phyloP scores from a whole-genome alignment of 2,888 invertebrate genomes.

The Timandra comae region DNA sequence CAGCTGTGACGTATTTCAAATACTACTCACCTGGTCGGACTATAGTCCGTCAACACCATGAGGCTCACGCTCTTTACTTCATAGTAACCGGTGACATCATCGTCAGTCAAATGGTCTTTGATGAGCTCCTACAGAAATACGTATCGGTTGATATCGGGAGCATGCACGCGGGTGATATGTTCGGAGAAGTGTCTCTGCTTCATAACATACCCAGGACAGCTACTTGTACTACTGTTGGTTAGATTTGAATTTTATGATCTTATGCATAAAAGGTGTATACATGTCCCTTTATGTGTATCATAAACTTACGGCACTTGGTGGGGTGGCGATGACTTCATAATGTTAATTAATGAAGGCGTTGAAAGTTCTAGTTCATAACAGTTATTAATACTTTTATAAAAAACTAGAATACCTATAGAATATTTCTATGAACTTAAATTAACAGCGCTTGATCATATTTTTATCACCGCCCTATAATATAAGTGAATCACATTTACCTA shows the following conservation, averaged over 20 bases:
- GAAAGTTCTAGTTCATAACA: too few species aligned
- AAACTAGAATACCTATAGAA: too few species aligned
- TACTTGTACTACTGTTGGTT: constrained; percentile 76
- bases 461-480: too few species aligned
- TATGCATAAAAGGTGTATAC: too few species aligned
- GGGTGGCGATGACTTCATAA: too few species aligned
- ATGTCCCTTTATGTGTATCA: too few species aligned
- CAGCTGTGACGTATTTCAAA: constrained; percentile 78
- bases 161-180: constrained; percentile 78
- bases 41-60: constrained; percentile 79
- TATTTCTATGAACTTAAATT: too few species aligned
- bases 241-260: constrained; percentile 14
- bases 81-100: constrained; percentile 76
- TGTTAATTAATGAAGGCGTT: constrained; percentile 5
- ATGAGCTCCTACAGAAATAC: constrained; percentile 63
- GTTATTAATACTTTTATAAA: too few species aligned
- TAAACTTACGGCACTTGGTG: too few species aligned
- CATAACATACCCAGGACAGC: constrained; percentile 78
- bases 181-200: constrained; percentile 81
- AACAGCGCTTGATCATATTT: too few species aligned
- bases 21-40: constrained; percentile 76
- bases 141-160: constrained; percentile 65
- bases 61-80: constrained; percentile 79
- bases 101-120: constrained; percentile 68
- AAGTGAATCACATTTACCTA: too few species aligned